Evolutionary conservation across 2,797 vertebrate species (phyloP).

Genomic region (Pangasius djambal): DNA sequence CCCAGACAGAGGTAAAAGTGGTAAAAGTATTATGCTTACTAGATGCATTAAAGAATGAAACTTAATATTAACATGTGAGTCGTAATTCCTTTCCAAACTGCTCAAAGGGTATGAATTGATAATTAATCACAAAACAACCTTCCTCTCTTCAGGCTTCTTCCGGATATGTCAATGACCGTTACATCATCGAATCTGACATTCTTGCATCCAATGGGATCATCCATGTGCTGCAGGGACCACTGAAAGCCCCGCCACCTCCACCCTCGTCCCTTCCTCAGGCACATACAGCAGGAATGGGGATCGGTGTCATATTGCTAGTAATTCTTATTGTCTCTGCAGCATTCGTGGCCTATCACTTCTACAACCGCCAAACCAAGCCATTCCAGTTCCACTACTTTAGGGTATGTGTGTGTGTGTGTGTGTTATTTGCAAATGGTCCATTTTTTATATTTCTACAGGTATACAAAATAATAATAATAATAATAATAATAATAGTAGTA

Average conservation of each 20-base stretch:
- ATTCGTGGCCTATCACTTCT: slow-evolving; percentile 81
- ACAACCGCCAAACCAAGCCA: slow-evolving; percentile 76
- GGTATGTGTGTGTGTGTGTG: slow-evolving; percentile 66
- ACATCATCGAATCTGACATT: slow-evolving; percentile 81
- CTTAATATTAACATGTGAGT: neutral
- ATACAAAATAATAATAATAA: neutral
- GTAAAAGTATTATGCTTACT: neutral
- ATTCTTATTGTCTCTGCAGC: slow-evolving; percentile 66
- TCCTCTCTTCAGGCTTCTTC: slow-evolving; percentile 70
- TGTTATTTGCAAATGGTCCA: neutral
- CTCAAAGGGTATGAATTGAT: neutral
- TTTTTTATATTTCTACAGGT: neutral
- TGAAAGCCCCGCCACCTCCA: slow-evolving; percentile 78
- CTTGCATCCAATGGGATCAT: slow-evolving; percentile 90
- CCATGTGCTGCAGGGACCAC: slow-evolving; percentile 85
- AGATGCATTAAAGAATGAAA: neutral
- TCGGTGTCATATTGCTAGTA: slow-evolving; percentile 79
- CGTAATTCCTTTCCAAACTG: neutral
- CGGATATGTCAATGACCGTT: slow-evolving; percentile 82
- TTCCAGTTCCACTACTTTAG: slow-evolving; percentile 87
- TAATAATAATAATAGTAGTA: neutral
- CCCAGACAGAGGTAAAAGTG: slow-evolving; percentile 65
- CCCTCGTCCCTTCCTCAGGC: slow-evolving; percentile 61
- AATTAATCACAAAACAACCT: neutral
- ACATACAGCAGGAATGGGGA: slow-evolving; percentile 74